Percentiles rank a stretch among this genome's conserved stretches.
These are phyloP conservation scores for Parazoanthus swiftii DNA, from an alignment of 92 coral and sea anemone genomes.

Conservation along the genomic window DNA sequence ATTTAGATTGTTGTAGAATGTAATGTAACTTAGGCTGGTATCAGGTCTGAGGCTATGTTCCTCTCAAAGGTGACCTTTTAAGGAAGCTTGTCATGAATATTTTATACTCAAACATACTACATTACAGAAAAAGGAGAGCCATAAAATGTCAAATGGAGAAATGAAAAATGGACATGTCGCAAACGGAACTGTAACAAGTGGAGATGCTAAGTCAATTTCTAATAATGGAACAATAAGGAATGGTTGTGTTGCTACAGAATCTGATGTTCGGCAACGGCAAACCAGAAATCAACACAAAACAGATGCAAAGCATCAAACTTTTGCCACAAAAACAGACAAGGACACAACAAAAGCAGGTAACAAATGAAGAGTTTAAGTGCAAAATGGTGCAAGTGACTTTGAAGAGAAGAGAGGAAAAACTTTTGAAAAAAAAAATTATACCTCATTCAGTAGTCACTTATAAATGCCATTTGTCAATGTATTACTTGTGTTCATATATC, in stretches of 20 bases:
- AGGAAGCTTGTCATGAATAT: background rate
- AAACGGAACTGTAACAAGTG: constrained; percentile 51
- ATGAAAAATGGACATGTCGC: constrained; percentile 21
- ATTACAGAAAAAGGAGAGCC: constrained; percentile 17
- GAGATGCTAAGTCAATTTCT: background rate
- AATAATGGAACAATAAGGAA: constrained; percentile 41
- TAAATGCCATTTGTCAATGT: too few relatives aligned
- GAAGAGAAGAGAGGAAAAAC: background rate
- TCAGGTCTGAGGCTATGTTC: too few relatives aligned
- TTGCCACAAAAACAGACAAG: constrained; percentile 16
- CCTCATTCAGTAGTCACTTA: too few relatives aligned
- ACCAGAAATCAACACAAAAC: constrained; percentile 7
- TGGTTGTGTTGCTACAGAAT: constrained; percentile 33
- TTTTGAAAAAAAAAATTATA: too few relatives aligned
- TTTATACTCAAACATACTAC: background rate
- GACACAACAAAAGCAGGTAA: constrained; percentile 1
- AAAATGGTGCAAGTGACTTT: background rate
- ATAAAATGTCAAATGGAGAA: constrained; percentile 32
- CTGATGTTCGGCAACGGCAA: constrained; percentile 46
- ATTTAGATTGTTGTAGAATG: too few relatives aligned
- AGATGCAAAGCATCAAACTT: background rate
- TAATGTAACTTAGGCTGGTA: too few relatives aligned
- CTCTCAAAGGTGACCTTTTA: background rate
- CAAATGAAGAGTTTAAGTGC: background rate
- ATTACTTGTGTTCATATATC: too few relatives aligned